Conservation (phyloP, 2,888 invertebrate genomes). For the Caenorhabditis sinica region DNA sequence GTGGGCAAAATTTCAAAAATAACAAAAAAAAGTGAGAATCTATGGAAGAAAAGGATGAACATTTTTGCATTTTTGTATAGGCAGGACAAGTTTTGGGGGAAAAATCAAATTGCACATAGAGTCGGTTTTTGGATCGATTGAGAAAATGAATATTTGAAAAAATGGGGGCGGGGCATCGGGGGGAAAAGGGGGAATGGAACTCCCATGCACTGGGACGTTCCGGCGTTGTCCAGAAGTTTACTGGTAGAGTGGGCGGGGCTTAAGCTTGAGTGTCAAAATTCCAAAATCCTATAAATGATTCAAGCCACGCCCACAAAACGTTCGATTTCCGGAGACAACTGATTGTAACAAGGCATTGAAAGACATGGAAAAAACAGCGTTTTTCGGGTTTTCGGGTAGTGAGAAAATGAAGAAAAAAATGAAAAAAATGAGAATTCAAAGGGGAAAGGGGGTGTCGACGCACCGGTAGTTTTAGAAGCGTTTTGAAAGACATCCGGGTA, state of each 20-base stretch:
- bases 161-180: not conserved
- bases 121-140: conserved; percentile 13
- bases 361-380: conserved; percentile 26
- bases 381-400: conserved; percentile 32
- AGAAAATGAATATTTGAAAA: not conserved
- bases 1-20: not conserved
- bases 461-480: conserved; percentile 55
- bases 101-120: conserved; percentile 24
- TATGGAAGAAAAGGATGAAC: conserved; percentile 23
- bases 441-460: conserved; percentile 26
- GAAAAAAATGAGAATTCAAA: not conserved
- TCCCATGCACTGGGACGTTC: conserved; percentile 46
- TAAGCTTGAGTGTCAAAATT: conserved; percentile 10
- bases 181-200: not conserved
- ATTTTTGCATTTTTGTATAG: conserved; percentile 10
- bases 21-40: conserved; percentile 22
- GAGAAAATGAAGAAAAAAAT: conserved; percentile 14
- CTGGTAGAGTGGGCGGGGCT: too few relatives aligned
- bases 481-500: conserved; percentile 66
- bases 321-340: not conserved
- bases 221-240: not conserved
- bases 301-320: not conserved
- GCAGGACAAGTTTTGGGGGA: not conserved
- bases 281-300: conserved; percentile 26
- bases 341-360: conserved; percentile 11